phyloP scores from a whole-genome alignment of 2,888 invertebrate genomes.

The Drosophila mettleri region DNA sequence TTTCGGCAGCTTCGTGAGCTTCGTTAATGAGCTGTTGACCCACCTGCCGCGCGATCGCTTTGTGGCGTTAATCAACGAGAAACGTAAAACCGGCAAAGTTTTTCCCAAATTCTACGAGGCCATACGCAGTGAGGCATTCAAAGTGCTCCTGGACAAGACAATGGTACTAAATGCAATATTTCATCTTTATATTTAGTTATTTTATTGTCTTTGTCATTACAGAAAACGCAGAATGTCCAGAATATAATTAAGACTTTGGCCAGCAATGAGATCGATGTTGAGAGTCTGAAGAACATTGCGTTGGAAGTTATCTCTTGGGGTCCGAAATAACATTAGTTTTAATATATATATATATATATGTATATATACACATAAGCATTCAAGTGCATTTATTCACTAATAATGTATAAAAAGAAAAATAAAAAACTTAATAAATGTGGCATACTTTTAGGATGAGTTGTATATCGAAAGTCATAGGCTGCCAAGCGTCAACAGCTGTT shows the following conservation, averaged over 20 bases:
- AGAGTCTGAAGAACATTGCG: conserved; percentile 64
- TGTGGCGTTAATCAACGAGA: conserved; percentile 74
- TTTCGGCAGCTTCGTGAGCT: conserved; percentile 58
- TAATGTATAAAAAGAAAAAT: too few relatives aligned
- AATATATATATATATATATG: too few relatives aligned
- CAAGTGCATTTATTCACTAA: background rate
- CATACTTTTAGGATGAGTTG: background rate
- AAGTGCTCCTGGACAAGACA: conserved; percentile 55
- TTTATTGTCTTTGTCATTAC: conserved; percentile 20
- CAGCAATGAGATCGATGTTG: conserved; percentile 66
- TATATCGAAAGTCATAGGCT: background rate
- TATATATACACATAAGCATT: background rate
- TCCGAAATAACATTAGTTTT: too few relatives aligned
- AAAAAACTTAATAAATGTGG: background rate
- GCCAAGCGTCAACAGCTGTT: background rate
- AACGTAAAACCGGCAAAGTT: conserved; percentile 54
- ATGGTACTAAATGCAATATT: conserved; percentile 59
- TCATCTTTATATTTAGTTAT: too few relatives aligned
- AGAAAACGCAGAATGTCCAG: conserved; percentile 62
- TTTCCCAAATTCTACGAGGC: conserved; percentile 78
- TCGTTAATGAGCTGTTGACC: conserved; percentile 67
- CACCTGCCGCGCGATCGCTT: conserved; percentile 73
- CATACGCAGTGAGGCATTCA: conserved; percentile 66
- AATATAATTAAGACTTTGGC: conserved; percentile 61
- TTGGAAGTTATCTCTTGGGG: conserved; percentile 80